Evolutionary conservation across 1,140 invertebrate species (phyloP).

Genomic region (Drosophila tani): DNA sequence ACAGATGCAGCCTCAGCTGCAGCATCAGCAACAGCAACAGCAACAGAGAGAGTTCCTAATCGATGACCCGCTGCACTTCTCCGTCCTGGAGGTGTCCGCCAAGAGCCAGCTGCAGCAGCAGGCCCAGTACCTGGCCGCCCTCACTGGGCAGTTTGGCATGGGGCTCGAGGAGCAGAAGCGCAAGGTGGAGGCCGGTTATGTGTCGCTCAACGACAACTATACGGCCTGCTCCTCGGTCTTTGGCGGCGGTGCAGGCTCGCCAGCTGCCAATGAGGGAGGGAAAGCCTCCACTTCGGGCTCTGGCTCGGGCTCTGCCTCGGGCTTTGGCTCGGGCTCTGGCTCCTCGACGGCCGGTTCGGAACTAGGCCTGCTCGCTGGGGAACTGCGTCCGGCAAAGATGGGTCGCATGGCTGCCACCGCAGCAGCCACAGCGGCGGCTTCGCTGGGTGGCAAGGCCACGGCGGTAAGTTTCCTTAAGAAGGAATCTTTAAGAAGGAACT

Average conservation of each 20-base stretch:
- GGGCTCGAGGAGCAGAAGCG: conserved; percentile 52
- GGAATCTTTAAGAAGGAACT: too few species aligned
- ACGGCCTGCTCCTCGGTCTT: conserved; percentile 72
- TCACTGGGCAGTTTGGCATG: conserved; percentile 7
- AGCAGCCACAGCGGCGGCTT: conserved; percentile 25
- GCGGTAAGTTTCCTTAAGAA: too few species aligned
- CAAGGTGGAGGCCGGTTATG: conserved; percentile 62
- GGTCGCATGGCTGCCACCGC: conserved; percentile 48
- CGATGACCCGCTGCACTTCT: conserved; percentile 65
- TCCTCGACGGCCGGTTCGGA: conserved; percentile 1
- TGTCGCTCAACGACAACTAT: conserved; percentile 70
- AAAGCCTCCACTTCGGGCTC: conserved; percentile 27
- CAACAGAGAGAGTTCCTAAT: conserved; percentile 77
- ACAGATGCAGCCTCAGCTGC: conserved; percentile 15
- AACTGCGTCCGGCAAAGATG: conserved; percentile 56
- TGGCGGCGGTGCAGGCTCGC: conserved; percentile 33
- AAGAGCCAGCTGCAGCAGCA: conserved; percentile 41
- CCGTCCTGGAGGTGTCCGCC: conserved; percentile 50
- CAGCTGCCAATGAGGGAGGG: conserved; percentile 12
- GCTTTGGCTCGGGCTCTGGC: not conserved
- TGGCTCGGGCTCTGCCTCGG: not conserved
- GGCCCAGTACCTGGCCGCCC: conserved; percentile 25
- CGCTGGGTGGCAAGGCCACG: conserved; percentile 47
- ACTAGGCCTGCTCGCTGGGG: conserved; percentile 11
- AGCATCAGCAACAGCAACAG: conserved; percentile 12